Evolutionary conservation across 2,888 invertebrate species (phyloP).

Genomic region (Melitaea athalia): DNA sequence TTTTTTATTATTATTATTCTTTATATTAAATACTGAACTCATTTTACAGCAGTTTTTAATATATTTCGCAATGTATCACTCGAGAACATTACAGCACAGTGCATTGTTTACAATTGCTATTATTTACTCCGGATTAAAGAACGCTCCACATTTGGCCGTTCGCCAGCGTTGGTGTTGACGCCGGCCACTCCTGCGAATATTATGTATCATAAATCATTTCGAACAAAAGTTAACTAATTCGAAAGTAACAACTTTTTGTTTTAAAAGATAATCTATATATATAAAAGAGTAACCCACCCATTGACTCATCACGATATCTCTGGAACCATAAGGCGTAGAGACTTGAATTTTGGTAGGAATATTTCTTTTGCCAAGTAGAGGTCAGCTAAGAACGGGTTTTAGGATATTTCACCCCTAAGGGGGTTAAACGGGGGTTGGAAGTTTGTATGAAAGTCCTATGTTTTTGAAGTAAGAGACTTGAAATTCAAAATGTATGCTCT

Average conservation of each 20-base stretch:
- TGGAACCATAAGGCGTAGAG: too few species aligned
- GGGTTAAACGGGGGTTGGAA: too few species aligned
- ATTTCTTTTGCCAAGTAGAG: too few species aligned
- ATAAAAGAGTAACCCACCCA: too few species aligned
- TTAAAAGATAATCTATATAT: neutral
- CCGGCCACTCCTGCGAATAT: conserved; percentile 27
- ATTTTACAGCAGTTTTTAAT: conserved; percentile 27
- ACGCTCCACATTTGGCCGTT: conserved; percentile 36
- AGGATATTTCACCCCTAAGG: too few species aligned
- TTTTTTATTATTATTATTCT: neutral
- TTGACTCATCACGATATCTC: too few species aligned
- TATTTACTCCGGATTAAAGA: conserved; percentile 38
- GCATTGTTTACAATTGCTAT: conserved; percentile 38
- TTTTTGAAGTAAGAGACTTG: too few species aligned
- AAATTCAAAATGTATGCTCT: too few species aligned
- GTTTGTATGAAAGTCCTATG: too few species aligned
- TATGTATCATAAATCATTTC: conserved; percentile 12
- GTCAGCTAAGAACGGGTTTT: too few species aligned
- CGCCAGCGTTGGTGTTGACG: conserved; percentile 40
- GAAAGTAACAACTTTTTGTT: neutral
- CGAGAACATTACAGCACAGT: conserved; percentile 31
- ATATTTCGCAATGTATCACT: conserved; percentile 30
- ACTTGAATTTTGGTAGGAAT: too few species aligned
- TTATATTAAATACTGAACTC: neutral
- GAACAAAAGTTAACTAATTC: conserved; percentile 18